phyloP scores from a whole-genome alignment of 2,797 vertebrate species.

The Dermochelys coriacea region DNA sequence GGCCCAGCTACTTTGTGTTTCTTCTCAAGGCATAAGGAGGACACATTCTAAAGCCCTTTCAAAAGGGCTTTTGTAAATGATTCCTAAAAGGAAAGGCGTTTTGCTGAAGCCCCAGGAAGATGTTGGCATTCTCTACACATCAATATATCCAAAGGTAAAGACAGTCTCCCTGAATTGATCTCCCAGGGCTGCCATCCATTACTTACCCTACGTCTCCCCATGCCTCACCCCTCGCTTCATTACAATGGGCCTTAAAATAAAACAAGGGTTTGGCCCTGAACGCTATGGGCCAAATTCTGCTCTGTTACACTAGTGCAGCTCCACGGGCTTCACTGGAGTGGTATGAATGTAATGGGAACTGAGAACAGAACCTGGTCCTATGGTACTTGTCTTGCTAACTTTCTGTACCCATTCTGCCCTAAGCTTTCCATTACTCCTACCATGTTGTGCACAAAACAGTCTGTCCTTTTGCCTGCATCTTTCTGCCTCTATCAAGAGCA shows the following conservation, averaged over 20 bases:
- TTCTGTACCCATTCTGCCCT: neutral
- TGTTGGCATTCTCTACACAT: neutral
- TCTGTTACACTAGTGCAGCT: neutral
- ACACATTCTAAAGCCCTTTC: neutral
- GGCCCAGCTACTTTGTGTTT: neutral
- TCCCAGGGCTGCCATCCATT: neutral
- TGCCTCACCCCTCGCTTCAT: neutral
- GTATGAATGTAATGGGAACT: neutral
- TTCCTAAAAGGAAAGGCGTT: neutral
- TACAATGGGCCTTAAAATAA: neutral
- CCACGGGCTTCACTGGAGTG: neutral
- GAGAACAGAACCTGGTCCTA: rapidly evolving
- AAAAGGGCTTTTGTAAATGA: neutral
- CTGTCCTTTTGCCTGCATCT: neutral
- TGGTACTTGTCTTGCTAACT: neutral
- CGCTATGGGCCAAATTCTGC: neutral
- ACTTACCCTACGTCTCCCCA: neutral
- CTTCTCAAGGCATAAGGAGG: neutral
- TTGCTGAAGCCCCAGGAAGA: neutral
- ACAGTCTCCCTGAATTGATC: neutral
- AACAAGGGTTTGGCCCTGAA: neutral
- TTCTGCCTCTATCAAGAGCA: neutral
- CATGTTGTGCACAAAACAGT: neutral
- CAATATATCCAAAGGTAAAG: neutral
- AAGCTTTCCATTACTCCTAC: neutral